Base-by-base conservation (phyloP, 2,113 vertebrate species). In the Smithornis capensis region DNA sequence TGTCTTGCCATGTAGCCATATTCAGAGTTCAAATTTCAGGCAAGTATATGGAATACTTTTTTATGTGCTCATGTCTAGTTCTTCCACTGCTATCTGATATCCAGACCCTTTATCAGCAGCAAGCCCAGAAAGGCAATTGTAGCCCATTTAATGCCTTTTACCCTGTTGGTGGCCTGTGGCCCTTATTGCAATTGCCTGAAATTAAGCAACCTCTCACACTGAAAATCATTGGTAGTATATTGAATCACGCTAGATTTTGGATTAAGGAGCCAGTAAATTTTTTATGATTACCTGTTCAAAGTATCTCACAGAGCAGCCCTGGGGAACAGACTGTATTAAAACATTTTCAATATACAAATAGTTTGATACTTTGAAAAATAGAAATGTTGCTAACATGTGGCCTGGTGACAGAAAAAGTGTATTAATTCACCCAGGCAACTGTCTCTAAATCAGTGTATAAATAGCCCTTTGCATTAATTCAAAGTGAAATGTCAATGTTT, bases 321-420 rank as follows among this genome's bases (percentile, higher is more conserved):
- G 21, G 31, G 85, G 85, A 70, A 93, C 35, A 87, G 93, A 64
- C 42, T 70, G 16, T 73, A 94, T 94, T 93, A 80, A 87, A 75
- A 87, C 57, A 90, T 91, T 98, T 97, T 96, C 87, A 87, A 93
- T 96, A 97, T 74, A 78, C 79, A 97, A 96, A 97, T 87, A 83
- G 64, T 94, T 92, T 37, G 47, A 92, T 95, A 89, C 87, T 96
- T 95, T 89, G 83, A 97, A 96, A 97, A 96, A 96, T 23, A 94
- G 69, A 55, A 63, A 52, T 57, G 90, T 86, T 79, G 75, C 71
- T 96, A 95, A 94, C 75, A 94, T 95, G 96, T 87, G 91, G 68
- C 78, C 86, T 83, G 40, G 49, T 89, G 63, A 91, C 27, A 53
- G 92, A 68, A 96, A 96, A 83, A 50, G 24, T 47, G 23, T 57